Conservation (phyloP, 2,797 vertebrate genomes). For the Echeneis naucrates region DNA sequence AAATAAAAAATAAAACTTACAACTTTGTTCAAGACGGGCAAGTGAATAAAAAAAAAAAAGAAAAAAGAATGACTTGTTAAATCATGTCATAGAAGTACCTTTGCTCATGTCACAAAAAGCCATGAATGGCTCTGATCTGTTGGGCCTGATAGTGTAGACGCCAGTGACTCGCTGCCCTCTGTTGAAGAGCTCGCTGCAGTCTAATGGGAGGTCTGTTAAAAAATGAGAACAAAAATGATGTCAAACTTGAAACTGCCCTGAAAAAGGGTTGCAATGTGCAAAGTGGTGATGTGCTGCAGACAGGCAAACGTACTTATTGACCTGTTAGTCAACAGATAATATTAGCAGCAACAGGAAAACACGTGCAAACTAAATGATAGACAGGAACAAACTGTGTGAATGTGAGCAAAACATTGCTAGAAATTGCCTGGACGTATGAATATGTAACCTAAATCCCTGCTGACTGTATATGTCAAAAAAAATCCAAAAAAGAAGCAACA, state of each 20-base stretch:
- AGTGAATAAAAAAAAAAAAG: not conserved
- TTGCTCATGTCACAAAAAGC: constrained; percentile 90
- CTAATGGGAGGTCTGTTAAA: constrained; percentile 82
- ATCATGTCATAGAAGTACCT: constrained; percentile 76
- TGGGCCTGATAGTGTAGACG: constrained; percentile 87
- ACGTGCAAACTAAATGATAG: constrained; percentile 5
- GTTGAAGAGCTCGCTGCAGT: constrained; percentile 88
- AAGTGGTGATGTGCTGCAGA: constrained; percentile 1
- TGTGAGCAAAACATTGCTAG: constrained; percentile 3
- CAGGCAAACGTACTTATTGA: not conserved
- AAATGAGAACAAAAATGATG: constrained; percentile 15
- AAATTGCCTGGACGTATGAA: constrained; percentile 11
- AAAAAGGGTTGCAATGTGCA: not conserved
- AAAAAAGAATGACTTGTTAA: no score
- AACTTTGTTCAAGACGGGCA: not conserved
- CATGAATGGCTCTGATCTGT: constrained; percentile 82
- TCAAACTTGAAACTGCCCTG: not conserved
- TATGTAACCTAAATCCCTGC: not conserved
- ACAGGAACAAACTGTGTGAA: not conserved
- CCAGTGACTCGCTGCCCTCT: constrained; percentile 82
- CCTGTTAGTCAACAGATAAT: not conserved
- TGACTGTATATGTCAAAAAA: constrained; percentile 2
- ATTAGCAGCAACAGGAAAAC: constrained; percentile 4
- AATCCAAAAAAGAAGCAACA: constrained; percentile 1
- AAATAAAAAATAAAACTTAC: not conserved